Conservation (phyloP, 2,888 invertebrate species). For the Perithous albicinctus region DNA sequence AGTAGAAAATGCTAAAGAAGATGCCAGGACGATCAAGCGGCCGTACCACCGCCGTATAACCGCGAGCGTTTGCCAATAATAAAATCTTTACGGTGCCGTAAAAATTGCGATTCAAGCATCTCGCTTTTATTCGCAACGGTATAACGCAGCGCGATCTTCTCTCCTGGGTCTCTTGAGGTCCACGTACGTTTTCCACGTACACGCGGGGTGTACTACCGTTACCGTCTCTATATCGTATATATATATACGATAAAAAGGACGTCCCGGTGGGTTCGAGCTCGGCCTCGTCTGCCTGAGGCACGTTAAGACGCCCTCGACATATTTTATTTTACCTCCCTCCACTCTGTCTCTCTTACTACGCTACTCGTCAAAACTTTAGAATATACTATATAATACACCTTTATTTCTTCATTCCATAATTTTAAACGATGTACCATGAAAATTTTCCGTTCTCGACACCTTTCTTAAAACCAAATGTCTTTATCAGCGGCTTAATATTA, state of each 20-base stretch:
- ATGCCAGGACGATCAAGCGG: slow-evolving; percentile 41
- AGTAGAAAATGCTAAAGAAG: slow-evolving; percentile 32
- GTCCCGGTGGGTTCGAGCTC: slow-evolving; percentile 38
- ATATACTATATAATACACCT: slow-evolving; percentile 17
- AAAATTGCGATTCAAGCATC: slow-evolving; percentile 63
- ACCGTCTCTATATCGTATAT: slow-evolving; percentile 18
- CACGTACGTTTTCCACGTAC: slow-evolving; percentile 39
- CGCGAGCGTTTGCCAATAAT: slow-evolving; percentile 55
- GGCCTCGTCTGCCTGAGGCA: slow-evolving; percentile 20
- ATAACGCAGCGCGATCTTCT: slow-evolving; percentile 15
- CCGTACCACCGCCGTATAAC: slow-evolving; percentile 35
- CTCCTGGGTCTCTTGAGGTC: slow-evolving; percentile 8
- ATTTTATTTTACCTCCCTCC: slow-evolving; percentile 11
- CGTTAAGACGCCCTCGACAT: slow-evolving; percentile 45
- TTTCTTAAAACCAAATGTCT: background rate
- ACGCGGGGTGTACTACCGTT: slow-evolving; percentile 50
- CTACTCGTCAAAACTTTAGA: slow-evolving; percentile 7
- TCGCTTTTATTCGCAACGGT: slow-evolving; percentile 59
- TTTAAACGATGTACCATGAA: background rate
- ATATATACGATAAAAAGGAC: slow-evolving; percentile 58
- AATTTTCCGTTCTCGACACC: background rate
- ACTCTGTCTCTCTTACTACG: background rate
- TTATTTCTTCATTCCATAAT: slow-evolving; percentile 43
- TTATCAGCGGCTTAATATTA: background rate
- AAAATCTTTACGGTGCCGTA: slow-evolving; percentile 67